Evolutionary conservation across 2,113 vertebrate genomes (phyloP).

Genomic region (Lepisosteus oculatus): DNA sequence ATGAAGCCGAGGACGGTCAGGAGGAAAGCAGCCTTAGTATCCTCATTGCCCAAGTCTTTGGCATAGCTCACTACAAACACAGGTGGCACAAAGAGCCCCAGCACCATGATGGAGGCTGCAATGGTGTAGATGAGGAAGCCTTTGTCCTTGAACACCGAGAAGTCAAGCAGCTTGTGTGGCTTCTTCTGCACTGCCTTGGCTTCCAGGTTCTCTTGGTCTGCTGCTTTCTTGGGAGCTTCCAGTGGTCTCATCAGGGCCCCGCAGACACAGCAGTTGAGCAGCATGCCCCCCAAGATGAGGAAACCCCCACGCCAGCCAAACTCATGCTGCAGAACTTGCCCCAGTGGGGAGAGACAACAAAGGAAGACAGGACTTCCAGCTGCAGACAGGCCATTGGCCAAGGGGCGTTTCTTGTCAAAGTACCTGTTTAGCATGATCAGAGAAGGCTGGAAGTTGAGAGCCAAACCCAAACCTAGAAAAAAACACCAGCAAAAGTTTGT

Average conservation of each 20-base stretch:
- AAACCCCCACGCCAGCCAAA: conserved; percentile 92
- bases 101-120: conserved; percentile 89
- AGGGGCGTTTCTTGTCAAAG: conserved; percentile 83
- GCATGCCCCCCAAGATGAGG: conserved; percentile 85
- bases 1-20: conserved; percentile 86
- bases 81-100: conserved; percentile 91
- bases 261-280: conserved; percentile 92
- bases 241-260: conserved; percentile 88
- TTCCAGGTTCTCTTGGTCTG: conserved; percentile 23
- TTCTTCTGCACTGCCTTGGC: conserved; percentile 34
- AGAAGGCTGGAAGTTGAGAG: conserved; percentile 92
- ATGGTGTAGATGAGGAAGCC: conserved; percentile 85
- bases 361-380: conserved; percentile 91
- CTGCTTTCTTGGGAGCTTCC: conserved; percentile 47
- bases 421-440: conserved; percentile 96
- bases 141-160: conserved; percentile 81
- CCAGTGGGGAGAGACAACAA: conserved; percentile 84
- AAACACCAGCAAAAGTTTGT: not conserved
- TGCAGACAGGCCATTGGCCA: conserved; percentile 89
- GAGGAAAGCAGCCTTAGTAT: conserved; percentile 84
- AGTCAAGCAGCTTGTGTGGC: conserved; percentile 81
- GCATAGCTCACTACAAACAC: conserved; percentile 93
- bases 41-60: conserved; percentile 80
- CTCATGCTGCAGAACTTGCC: conserved; percentile 79
- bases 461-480: conserved; percentile 82